Conservation (phyloP, 37 sponge, comb jelly and placozoan species). For the Haliclona indistincta region DNA sequence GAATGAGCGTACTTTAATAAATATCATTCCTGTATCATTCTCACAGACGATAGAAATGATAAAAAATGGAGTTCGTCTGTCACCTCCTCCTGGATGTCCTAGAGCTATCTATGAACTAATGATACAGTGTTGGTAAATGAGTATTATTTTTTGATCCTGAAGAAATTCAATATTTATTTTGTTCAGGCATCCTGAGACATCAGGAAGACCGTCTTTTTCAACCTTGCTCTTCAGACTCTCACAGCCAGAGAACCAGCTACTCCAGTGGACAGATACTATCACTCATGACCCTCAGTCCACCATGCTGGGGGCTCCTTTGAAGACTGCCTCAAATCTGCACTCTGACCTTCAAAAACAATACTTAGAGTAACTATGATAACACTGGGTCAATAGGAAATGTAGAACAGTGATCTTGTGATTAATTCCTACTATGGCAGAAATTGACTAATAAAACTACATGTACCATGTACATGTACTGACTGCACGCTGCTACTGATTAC, state of each 20-base stretch:
- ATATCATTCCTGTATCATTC: not conserved
- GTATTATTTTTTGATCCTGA: not conserved
- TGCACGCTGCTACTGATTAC: no score
- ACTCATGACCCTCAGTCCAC: not conserved
- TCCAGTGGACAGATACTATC: not conserved
- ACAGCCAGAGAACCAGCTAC: not conserved
- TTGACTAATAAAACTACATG: no score
- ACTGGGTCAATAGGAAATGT: no score
- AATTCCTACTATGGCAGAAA: no score
- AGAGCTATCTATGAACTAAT: conserved; percentile 29
- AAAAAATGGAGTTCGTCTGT: conserved; percentile 16
- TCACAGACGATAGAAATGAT: not conserved
- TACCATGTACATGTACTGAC: no score
- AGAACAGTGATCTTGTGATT: no score
- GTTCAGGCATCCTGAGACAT: conserved; percentile 21
- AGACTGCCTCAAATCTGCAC: not conserved
- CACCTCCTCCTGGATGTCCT: conserved; percentile 52
- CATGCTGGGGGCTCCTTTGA: not conserved
- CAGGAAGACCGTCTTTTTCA: conserved; percentile 15
- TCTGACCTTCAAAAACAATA: not conserved
- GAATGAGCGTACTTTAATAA: no score
- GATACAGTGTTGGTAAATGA: conserved; percentile 30
- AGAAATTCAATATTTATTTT: not conserved
- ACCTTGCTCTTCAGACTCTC: conserved; percentile 6
- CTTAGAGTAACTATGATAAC: not conserved